These are phyloP conservation scores for Rhabdomys dilectus DNA, from an alignment of 2,113 vertebrate genomes.

Conservation along the genomic window DNA sequence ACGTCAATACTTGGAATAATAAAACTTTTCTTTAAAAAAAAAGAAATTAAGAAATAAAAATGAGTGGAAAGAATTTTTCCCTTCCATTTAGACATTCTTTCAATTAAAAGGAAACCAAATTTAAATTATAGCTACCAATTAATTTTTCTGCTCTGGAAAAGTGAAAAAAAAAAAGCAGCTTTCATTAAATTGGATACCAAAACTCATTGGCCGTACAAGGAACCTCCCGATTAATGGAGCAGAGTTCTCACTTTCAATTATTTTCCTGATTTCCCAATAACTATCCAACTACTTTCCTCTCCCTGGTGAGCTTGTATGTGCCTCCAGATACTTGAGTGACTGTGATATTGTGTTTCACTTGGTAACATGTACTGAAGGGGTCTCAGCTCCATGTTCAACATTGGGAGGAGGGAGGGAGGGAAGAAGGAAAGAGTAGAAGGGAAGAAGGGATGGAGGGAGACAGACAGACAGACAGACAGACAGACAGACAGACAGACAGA, in stretches of 20 bases:
- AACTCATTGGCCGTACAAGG: slow-evolving; percentile 65
- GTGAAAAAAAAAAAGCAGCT: slow-evolving; percentile 77
- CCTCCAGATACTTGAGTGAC: neutral
- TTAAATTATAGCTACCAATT: slow-evolving; percentile 81
- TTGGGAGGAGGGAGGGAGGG: neutral
- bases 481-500: no score
- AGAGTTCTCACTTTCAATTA: slow-evolving; percentile 74
- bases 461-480: no score
- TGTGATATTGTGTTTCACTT: neutral
- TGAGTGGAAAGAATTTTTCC: slow-evolving; percentile 49
- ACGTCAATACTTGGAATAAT: slow-evolving; percentile 73
- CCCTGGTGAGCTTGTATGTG: slow-evolving; percentile 35
- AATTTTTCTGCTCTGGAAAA: slow-evolving; percentile 81
- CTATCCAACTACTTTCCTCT: neutral
- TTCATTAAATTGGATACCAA: slow-evolving; percentile 82
- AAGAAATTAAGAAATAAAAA: slow-evolving; percentile 67
- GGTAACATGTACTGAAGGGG: neutral
- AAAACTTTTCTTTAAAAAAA: slow-evolving; percentile 67
- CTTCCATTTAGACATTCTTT: slow-evolving; percentile 79
- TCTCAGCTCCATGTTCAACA: neutral
- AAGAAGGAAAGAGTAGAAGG: neutral
- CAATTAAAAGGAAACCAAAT: slow-evolving; percentile 77
- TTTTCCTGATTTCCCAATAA: slow-evolving; percentile 68
- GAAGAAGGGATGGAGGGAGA: neutral
- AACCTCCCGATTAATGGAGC: slow-evolving; percentile 76